phyloP scores from a whole-genome alignment of 2,888 invertebrate species.

The Maniola hyperantus region DNA sequence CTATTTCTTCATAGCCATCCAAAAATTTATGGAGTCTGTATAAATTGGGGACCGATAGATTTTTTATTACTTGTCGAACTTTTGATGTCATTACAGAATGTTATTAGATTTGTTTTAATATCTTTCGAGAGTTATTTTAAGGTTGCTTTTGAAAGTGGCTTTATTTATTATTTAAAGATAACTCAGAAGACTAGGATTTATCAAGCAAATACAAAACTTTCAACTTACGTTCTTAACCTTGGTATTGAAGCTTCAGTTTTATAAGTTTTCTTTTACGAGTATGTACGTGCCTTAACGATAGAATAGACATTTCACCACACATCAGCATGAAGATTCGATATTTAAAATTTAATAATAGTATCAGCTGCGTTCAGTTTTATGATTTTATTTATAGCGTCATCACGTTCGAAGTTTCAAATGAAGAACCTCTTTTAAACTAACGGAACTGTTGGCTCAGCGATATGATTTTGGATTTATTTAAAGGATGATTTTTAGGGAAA shows the following conservation, averaged over 20 bases:
- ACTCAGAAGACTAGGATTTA: neutral
- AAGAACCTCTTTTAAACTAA: constrained; percentile 33
- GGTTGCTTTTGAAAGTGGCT: constrained; percentile 5
- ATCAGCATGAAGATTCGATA: constrained; percentile 69
- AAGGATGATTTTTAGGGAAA: too few species aligned
- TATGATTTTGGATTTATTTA: too few species aligned
- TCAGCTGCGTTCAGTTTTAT: constrained; percentile 72
- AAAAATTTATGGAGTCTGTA: constrained; percentile 47
- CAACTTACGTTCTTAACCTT: neutral
- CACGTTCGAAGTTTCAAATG: constrained; percentile 41
- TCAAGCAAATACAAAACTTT: neutral
- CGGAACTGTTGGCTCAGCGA: too few species aligned
- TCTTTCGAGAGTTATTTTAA: constrained; percentile 6
- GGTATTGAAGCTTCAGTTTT: neutral
- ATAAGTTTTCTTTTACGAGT: neutral
- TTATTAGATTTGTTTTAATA: constrained; percentile 38
- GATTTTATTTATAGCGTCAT: constrained; percentile 63
- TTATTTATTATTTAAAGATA: constrained; percentile 2
- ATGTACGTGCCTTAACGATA: constrained; percentile 1
- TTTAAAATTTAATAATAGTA: constrained; percentile 79
- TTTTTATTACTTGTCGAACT: constrained; percentile 43
- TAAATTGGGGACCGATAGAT: constrained; percentile 44
- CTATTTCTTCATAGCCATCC: constrained; percentile 41
- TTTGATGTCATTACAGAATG: constrained; percentile 40
- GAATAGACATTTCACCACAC: constrained; percentile 63